Percentiles rank a stretch among this genome's conserved stretches.
phyloP scores from a whole-genome alignment of 1,140 invertebrate species.

The Orchesella cincta region DNA sequence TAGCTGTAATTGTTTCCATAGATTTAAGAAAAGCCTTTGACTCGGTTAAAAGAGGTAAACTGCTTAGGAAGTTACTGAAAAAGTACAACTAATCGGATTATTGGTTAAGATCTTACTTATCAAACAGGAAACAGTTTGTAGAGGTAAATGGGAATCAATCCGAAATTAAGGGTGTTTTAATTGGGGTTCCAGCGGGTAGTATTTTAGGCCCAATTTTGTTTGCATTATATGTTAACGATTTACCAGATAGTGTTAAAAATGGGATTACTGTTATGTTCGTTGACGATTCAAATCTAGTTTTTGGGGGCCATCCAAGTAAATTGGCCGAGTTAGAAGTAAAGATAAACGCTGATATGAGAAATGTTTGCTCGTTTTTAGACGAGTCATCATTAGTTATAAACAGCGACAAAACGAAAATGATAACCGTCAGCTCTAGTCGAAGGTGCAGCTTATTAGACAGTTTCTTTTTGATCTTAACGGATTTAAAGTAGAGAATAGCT shows the following conservation, averaged over 20 bases:
- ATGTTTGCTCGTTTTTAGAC: neutral
- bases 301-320: neutral
- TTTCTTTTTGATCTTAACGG: neutral
- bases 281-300: slow-evolving; percentile 30
- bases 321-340: neutral
- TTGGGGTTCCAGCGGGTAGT: slow-evolving; percentile 28
- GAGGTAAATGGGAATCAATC: neutral
- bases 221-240: slow-evolving; percentile 29
- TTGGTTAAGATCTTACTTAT: slow-evolving; percentile 28
- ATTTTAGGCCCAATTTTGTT: slow-evolving; percentile 29
- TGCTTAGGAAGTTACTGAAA: slow-evolving; percentile 25
- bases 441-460: neutral
- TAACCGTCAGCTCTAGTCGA: neutral
- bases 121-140: slow-evolving; percentile 8
- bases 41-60: too few species aligned
- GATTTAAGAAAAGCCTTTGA: slow-evolving; percentile 36
- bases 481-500: neutral
- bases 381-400: neutral
- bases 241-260: slow-evolving; percentile 2
- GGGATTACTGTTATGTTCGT: slow-evolving; percentile 24
- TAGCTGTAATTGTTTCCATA: slow-evolving; percentile 15
- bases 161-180: neutral
- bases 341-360: neutral
- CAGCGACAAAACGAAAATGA: slow-evolving; percentile 27
- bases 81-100: slow-evolving; percentile 26